Conservation (phyloP, 2,888 invertebrate genomes). For the Ochropleura plecta region DNA sequence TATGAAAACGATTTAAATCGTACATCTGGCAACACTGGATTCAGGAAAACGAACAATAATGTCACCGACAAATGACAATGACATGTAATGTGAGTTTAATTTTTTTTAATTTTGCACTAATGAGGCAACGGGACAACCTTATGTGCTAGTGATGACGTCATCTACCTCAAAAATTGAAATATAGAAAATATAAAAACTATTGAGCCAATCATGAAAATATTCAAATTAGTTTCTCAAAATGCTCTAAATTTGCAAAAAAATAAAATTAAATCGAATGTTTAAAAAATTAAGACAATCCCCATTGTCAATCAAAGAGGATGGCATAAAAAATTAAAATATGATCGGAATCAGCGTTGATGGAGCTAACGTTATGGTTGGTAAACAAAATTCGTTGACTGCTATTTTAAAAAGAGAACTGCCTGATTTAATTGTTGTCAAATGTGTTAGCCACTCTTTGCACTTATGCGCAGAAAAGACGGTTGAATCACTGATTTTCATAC, state of each 20-base stretch:
- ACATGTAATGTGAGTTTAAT: neutral
- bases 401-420: conserved; percentile 44
- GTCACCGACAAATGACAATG: neutral
- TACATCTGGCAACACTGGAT: neutral
- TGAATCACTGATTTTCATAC: conserved; percentile 62
- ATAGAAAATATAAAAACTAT: neutral
- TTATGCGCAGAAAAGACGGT: conserved; percentile 8
- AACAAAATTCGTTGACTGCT: conserved; percentile 50
- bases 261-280: too few species aligned
- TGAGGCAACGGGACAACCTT: neutral
- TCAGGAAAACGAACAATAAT: neutral
- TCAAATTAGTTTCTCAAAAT: too few species aligned
- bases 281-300: too few species aligned
- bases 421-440: conserved; percentile 36
- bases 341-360: conserved; percentile 49
- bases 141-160: neutral
- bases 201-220: too few species aligned
- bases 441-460: neutral
- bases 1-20: neutral
- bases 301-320: conserved; percentile 19
- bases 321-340: conserved; percentile 31
- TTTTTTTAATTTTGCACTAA: neutral
- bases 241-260: too few species aligned
- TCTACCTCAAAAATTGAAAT: neutral
- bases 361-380: conserved; percentile 49